Evolutionary conservation across 2,888 invertebrate species (phyloP).

Genomic region (Tridacna crocea): DNA sequence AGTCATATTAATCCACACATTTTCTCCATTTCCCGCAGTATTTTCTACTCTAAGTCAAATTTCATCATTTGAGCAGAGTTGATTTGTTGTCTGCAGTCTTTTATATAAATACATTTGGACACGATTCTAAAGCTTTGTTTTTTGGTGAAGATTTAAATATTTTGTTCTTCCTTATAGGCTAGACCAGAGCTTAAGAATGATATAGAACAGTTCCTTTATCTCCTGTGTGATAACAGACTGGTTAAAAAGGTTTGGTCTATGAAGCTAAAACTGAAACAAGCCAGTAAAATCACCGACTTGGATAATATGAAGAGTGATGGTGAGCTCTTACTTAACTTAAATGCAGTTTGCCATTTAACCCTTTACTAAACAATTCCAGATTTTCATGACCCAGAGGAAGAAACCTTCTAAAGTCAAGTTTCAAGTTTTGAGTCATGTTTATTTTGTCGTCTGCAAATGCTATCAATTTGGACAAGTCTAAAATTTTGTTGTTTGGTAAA

Average conservation of each 20-base stretch:
- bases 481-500: too few species aligned
- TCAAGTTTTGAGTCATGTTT: not conserved
- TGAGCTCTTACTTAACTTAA: slow-evolving; percentile 9
- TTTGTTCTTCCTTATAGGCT: slow-evolving; percentile 25
- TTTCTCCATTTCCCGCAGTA: not conserved
- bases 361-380: not conserved
- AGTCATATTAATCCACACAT: too few species aligned
- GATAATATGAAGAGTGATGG: slow-evolving; percentile 59
- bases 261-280: slow-evolving; percentile 46
- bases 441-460: not conserved
- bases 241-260: slow-evolving; percentile 63
- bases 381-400: not conserved
- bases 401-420: not conserved
- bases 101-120: not conserved
- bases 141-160: not conserved
- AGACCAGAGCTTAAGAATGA: slow-evolving; percentile 36
- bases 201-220: slow-evolving; percentile 62
- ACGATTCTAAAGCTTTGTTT: not conserved
- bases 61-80: too few species aligned
- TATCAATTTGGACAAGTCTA: too few species aligned
- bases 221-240: slow-evolving; percentile 62
- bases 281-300: slow-evolving; percentile 43
- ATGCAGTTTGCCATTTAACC: not conserved
- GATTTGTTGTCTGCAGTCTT: not conserved
- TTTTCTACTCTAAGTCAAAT: not conserved